Conservation (phyloP, 2,888 invertebrate genomes). For the Patella ulyssiponensis region DNA sequence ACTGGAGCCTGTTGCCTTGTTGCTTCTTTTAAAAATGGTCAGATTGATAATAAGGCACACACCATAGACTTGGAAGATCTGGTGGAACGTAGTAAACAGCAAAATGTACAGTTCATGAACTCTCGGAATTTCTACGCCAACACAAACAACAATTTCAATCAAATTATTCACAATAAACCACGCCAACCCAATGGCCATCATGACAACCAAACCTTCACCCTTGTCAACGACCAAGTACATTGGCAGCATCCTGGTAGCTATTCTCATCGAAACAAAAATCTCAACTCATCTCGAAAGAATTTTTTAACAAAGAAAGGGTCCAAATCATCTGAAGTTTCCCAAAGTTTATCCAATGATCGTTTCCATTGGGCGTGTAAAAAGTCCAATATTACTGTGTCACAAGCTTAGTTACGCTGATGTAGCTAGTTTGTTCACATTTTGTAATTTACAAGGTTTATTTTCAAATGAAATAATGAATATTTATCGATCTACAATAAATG, state of each 20-base stretch:
- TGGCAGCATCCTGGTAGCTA: constrained; percentile 1
- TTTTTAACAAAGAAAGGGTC: neutral
- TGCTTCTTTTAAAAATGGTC: constrained; percentile 54
- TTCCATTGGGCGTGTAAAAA: constrained; percentile 8
- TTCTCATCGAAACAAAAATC: neutral
- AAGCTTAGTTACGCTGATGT: neutral
- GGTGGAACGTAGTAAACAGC: constrained; percentile 31
- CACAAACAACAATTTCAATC: constrained; percentile 1
- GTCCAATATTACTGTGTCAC: neutral
- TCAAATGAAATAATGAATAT: no score
- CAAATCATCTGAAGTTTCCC: neutral
- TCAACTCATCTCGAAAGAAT: neutral
- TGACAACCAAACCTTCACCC: constrained; percentile 6
- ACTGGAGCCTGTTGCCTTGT: constrained; percentile 60
- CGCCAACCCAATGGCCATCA: neutral
- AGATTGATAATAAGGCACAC: constrained; percentile 54
- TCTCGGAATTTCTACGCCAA: neutral
- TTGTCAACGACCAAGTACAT: neutral
- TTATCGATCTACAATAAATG: no score
- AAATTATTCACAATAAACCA: neutral
- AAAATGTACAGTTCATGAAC: neutral
- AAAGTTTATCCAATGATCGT: neutral
- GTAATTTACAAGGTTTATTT: no score
- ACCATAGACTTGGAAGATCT: constrained; percentile 56
- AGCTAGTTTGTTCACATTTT: no score